A percentile compares a stretch with the other conserved stretches of the same genome.
Evolutionary conservation across 2,797 vertebrate genomes (phyloP).

Genomic region (Podarcis lilfordi): DNA sequence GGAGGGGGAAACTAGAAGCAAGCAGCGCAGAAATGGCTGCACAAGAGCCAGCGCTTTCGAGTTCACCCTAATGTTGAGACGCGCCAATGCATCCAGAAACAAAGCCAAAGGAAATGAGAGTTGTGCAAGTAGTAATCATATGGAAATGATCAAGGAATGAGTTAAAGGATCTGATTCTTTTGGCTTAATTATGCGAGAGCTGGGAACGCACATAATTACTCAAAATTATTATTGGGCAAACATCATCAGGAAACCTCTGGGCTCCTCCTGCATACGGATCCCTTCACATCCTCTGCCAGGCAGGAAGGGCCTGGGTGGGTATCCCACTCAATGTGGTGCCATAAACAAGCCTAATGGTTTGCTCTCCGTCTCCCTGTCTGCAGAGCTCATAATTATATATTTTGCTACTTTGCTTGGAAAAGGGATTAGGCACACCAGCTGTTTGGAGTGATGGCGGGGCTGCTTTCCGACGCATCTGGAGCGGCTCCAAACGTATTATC

Average conservation of each 20-base stretch:
- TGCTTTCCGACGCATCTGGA: conserved; percentile 17
- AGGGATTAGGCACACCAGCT: conserved; percentile 67
- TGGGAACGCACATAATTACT: conserved; percentile 46
- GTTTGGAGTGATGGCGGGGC: conserved; percentile 17
- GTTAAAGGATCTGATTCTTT: conserved; percentile 10
- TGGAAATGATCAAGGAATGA: neutral
- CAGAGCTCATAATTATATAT: conserved; percentile 60
- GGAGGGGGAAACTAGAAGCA: neutral
- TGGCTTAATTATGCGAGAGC: conserved; percentile 22
- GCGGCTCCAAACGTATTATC: neutral
- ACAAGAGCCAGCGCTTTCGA: neutral
- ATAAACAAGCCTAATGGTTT: conserved; percentile 49
- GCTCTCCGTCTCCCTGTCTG: conserved; percentile 51
- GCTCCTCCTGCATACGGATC: conserved; percentile 25
- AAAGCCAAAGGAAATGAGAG: neutral
- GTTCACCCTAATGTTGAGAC: neutral
- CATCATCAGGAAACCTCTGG: conserved; percentile 10
- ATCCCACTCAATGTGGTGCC: conserved; percentile 25
- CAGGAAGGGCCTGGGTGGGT: conserved; percentile 48
- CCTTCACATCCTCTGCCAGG: conserved; percentile 26
- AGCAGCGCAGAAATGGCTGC: too few species aligned
- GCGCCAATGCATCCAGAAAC: neutral
- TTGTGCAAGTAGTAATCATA: fast-evolving
- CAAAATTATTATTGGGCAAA: conserved; percentile 15
- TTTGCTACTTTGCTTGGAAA: conserved; percentile 48